Base-by-base conservation (phyloP, 2,113 vertebrate species). In the Colius striatus region DNA sequence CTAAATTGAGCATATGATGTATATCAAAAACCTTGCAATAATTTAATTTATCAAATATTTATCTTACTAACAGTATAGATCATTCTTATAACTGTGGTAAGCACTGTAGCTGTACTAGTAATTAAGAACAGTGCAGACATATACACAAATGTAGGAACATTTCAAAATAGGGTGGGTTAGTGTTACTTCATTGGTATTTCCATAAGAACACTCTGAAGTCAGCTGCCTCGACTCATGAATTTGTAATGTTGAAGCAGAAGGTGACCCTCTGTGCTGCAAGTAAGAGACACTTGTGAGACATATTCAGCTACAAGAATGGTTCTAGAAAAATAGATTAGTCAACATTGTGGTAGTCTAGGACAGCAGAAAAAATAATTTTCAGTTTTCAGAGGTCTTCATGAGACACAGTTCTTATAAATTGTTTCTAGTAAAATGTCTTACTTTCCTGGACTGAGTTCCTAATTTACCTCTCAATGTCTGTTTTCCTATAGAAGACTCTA, bases 31-130 rank as follows among this genome's bases (percentile, higher is more conserved):
- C 47, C 32, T 34, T 90, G 54, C 17, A 91, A 73, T n/a, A 68
- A 79, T 85, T 85, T 68, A 61, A 68, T 93, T 94, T 93, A 83
- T 32, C 30, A 89, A 94, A 87, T 95, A 89, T 95, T 96, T 92
- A 75, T 86, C 38, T 91, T 87, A 87, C 32, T 45, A 87, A 68
- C 20, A 34, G 12, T 65, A 50, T 38, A 55, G 61, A 68, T 65
- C 4, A 13, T 81, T 91, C 45, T 84, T 84, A 25, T 71, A 63
- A 67, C 34, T 79, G 45, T 51, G 25, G 38, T 43, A 68, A 86
- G 93, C 51, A 47, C 36, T 66, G 41, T 66, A 82, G 75, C 70
- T 89, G 13, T 67, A 50, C 60, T 71, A 74, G 84, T 55, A 89
- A 75, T 57, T 84, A 84, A 89, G 89, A 89, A 92, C 27, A 79